Evolutionary conservation across 35 echinoderm and acorn worm genomes (phyloP).

Genomic region (Apostichopus japonicus): DNA sequence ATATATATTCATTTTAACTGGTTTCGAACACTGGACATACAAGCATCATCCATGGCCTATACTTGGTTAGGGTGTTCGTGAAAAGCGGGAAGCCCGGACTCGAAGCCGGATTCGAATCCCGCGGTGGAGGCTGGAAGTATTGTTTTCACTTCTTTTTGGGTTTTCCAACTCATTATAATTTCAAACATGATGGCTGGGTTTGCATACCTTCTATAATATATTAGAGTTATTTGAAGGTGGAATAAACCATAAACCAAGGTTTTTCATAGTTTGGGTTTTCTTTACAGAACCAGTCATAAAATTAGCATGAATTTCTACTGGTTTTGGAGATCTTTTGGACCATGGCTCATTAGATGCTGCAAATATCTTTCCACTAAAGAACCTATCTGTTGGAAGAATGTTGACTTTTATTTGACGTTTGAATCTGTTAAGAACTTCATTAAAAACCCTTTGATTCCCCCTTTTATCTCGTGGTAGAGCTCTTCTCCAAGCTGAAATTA

Average conservation of each 20-base stretch:
- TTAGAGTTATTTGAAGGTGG: background rate
- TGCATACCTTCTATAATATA: too few relatives aligned
- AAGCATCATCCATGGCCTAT: too few relatives aligned
- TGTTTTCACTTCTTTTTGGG: too few relatives aligned
- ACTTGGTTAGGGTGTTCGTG: too few relatives aligned
- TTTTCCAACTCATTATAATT: too few relatives aligned
- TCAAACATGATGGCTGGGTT: too few relatives aligned
- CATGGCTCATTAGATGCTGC: background rate
- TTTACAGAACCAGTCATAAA: background rate
- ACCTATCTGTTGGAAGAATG: conserved; percentile 1
- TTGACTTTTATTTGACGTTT: background rate
- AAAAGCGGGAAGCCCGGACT: too few relatives aligned
- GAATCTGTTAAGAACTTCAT: background rate
- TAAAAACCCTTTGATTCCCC: background rate
- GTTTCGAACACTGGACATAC: too few relatives aligned
- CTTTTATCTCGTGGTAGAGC: background rate
- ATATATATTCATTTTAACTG: too few relatives aligned
- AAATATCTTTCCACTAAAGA: background rate
- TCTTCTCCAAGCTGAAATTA: background rate
- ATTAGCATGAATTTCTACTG: conserved; percentile 11
- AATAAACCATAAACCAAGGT: background rate
- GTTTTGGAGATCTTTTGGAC: background rate
- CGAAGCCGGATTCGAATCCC: too few relatives aligned
- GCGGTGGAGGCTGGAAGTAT: too few relatives aligned
- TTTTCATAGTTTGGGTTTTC: background rate